phyloP scores from a whole-genome alignment of 2,113 vertebrate species.

The Chunga burmeisteri region DNA sequence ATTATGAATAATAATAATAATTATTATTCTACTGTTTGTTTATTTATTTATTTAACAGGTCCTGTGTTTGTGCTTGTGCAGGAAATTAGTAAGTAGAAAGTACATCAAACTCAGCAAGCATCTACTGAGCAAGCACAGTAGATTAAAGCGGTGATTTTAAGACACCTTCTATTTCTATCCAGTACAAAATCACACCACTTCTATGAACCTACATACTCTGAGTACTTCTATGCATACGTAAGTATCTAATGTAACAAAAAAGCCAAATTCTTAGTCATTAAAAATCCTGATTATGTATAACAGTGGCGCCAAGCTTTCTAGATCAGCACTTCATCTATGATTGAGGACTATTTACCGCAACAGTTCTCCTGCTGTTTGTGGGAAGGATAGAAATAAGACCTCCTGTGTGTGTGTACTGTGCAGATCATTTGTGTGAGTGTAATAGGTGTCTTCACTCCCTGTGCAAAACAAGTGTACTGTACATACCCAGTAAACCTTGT shows the following conservation, averaged over 20 bases:
- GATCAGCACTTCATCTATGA: neutral
- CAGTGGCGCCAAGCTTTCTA: neutral
- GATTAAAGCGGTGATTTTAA: neutral
- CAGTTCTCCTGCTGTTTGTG: fast-evolving
- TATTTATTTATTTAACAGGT: neutral
- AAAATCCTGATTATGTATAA: neutral
- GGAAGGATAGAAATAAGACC: neutral
- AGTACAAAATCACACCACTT: neutral
- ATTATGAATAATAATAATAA: neutral
- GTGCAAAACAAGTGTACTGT: neutral
- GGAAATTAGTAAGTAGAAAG: neutral
- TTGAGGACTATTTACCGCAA: neutral
- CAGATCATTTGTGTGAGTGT: neutral
- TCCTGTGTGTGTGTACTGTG: neutral
- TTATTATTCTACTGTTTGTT: neutral
- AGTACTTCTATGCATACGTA: neutral
- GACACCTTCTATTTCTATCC: neutral
- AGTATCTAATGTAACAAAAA: neutral
- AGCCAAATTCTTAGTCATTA: neutral
- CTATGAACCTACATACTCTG: neutral
- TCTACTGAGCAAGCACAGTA: neutral
- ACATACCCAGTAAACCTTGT: neutral
- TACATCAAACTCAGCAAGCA: neutral
- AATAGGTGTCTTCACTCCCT: neutral
- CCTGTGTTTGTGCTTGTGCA: neutral